These are phyloP conservation scores for Sycobia sp. DNA, from an alignment of 1,140 invertebrate genomes.

Conservation along the genomic window DNA sequence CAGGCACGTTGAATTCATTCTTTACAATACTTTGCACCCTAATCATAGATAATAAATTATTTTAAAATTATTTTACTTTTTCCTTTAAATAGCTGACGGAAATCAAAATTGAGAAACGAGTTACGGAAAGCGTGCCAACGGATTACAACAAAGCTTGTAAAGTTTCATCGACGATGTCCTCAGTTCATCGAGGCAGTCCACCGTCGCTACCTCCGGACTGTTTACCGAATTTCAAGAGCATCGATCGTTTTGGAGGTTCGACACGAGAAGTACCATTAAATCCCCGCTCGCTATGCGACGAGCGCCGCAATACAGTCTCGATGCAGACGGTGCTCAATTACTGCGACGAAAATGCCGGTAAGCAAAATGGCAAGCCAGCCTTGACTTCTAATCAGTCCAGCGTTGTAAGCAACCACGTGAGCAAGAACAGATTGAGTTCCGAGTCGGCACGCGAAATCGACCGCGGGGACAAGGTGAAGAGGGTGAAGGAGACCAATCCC, in stretches of 20 bases:
- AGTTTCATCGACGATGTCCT: no score
- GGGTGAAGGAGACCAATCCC: constrained; percentile 49
- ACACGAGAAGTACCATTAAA: constrained; percentile 56
- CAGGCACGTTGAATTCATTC: constrained; percentile 11
- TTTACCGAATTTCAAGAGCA: constrained; percentile 35
- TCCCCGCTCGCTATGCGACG: constrained; percentile 52
- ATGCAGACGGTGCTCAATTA: constrained; percentile 53
- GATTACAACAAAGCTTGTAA: not conserved
- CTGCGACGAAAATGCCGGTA: constrained; percentile 45
- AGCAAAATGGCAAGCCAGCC: no score
- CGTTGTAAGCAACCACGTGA: constrained; percentile 11
- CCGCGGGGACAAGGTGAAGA: constrained; percentile 39
- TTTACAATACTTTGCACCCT: no score
- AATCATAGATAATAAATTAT: no score
- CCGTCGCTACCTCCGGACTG: constrained; percentile 35
- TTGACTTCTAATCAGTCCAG: not conserved
- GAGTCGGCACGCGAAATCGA: constrained; percentile 55
- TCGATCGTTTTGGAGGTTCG: constrained; percentile 49
- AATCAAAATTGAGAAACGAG: constrained; percentile 56
- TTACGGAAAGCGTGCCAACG: constrained; percentile 40
- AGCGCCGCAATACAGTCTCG: constrained; percentile 53
- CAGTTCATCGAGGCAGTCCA: not conserved
- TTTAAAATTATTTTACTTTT: no score
- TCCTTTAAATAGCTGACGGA: constrained; percentile 53
- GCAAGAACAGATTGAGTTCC: constrained; percentile 54